Base-by-base conservation (phyloP, 2,113 vertebrate genomes). In the Osmerus eperlanus region DNA sequence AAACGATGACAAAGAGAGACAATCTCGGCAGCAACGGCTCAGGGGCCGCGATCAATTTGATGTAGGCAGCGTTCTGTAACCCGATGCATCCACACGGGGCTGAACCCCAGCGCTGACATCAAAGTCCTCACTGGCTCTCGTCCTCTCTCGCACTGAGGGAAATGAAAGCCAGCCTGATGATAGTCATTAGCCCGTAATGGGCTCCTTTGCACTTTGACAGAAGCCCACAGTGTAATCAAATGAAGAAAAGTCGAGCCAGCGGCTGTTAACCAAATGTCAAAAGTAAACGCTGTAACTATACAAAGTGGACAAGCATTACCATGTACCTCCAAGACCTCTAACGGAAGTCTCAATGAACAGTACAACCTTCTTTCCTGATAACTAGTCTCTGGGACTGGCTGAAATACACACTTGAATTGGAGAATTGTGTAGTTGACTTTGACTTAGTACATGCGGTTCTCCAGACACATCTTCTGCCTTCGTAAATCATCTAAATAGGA, bases 1-100 rank as follows among this genome's bases (percentile, higher is more conserved):
- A 81, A 84, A 84, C 41, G 15, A 85, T 76, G 73, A 73, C 51
- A 67, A 67, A 81, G 41, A 54, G 29, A 80, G 72, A 79, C 53
- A 19, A 71, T 69, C 8, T 51, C 14, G 12, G 47, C 52, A 77
- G 59, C 41, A 65, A 65, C 19, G 59, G 59, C 69, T 80, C 51
- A 54, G 72, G 21, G 68, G 47, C 71, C 58, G 61, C 53, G 23
- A 68, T 68, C 66, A 55, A 68, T 68, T 15, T 54, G 3, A 23
- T n/a, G n/a, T 5, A 18, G 14, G 51, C 66, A 18, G 23, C 18
- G 66, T 55, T 21, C 51, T 65, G 51, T 55, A n/a, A 16, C 23
- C 28, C 70, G 70, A 81, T 36, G 56, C 55, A 28, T 59, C 59
- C 52, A 56, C 53, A 62, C 51, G 2, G 23, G 1, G 41, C 0